Conservation (phyloP, 1,140 invertebrate genomes). For the Drosophila malerkotliana region DNA sequence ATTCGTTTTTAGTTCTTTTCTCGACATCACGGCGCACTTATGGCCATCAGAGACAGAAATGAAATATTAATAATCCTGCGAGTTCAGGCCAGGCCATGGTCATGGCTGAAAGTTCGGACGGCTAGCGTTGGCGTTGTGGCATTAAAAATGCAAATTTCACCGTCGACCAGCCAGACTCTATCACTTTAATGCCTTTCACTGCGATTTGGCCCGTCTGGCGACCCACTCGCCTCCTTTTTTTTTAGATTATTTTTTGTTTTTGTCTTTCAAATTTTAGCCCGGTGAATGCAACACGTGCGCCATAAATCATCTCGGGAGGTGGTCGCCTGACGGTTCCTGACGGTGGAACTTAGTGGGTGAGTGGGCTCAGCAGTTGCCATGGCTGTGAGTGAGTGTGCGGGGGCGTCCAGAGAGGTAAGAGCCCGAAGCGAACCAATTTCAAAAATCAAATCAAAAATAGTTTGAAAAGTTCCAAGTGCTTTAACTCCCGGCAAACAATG, state of each 20-base stretch:
- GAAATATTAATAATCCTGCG: constrained; percentile 76
- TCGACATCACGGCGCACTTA: constrained; percentile 33
- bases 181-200: constrained; percentile 81
- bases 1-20: constrained; percentile 11
- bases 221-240: constrained; percentile 35
- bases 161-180: constrained; percentile 59
- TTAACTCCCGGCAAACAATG: constrained; percentile 78
- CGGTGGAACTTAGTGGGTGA: background rate
- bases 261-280: constrained; percentile 9
- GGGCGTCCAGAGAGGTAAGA: constrained; percentile 23
- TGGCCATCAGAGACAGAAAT: constrained; percentile 76
- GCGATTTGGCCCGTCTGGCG: constrained; percentile 57
- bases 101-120: constrained; percentile 26
- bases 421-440: constrained; percentile 64
- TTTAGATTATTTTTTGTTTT: constrained; percentile 3
- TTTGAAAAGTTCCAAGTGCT: constrained; percentile 77
- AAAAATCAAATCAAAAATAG: constrained; percentile 82
- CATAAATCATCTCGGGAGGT: constrained; percentile 67
- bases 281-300: constrained; percentile 76
- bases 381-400: constrained; percentile 16
- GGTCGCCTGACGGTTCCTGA: constrained; percentile 10
- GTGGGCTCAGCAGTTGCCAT: constrained; percentile 5
- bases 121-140: constrained; percentile 29
- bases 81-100: constrained; percentile 28
- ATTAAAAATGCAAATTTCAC: constrained; percentile 76